Conservation (phyloP, 2,797 vertebrate genomes). For the Sebastes trivittatus region DNA sequence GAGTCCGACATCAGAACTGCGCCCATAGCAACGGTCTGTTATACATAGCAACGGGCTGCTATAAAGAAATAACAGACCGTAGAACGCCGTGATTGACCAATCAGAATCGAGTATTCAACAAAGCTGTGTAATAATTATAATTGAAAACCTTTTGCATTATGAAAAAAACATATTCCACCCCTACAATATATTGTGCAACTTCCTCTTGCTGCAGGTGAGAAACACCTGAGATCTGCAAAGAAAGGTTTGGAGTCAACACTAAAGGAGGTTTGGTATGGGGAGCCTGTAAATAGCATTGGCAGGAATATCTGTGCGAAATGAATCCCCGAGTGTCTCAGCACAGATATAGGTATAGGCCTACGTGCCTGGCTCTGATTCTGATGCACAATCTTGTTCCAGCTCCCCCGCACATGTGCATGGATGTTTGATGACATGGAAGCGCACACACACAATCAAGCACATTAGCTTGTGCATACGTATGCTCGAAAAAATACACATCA, state of each 20-base stretch:
- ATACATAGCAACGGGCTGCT: no score
- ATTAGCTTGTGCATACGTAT: background rate
- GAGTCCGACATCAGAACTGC: no score
- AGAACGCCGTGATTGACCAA: no score
- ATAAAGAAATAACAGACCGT: no score
- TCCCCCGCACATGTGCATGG: conserved; percentile 24
- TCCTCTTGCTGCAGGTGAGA: background rate
- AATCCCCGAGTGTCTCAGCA: background rate
- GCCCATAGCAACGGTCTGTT: no score
- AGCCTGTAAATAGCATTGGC: conserved; percentile 18
- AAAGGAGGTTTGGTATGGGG: background rate
- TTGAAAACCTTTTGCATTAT: no score
- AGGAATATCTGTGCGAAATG: conserved; percentile 10
- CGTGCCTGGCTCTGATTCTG: background rate
- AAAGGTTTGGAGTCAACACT: background rate
- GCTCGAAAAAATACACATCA: background rate
- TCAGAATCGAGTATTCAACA: no score
- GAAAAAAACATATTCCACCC: no score
- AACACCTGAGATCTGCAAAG: background rate
- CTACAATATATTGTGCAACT: background rate
- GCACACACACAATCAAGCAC: background rate
- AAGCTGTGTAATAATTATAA: no score
- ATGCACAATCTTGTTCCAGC: conserved; percentile 11
- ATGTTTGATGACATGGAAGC: conserved; percentile 8
- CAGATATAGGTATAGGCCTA: background rate